These are phyloP conservation scores for Hypsopygia costalis DNA, from an alignment of 2,888 invertebrate genomes.

Conservation along the genomic window DNA sequence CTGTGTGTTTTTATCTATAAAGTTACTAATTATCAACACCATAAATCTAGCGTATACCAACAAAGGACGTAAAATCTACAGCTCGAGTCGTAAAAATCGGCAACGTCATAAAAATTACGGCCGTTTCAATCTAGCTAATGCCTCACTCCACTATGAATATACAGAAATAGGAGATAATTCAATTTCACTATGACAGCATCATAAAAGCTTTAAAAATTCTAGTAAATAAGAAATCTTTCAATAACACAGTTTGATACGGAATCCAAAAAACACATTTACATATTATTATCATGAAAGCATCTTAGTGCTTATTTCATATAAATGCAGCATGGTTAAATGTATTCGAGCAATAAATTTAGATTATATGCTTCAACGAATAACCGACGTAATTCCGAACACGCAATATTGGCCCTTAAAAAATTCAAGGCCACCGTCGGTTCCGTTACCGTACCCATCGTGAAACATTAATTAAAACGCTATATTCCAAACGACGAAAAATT, in stretches of 20 bases:
- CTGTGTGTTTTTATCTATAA: neutral
- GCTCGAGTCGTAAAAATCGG: constrained; percentile 8
- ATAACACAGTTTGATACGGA: constrained; percentile 8
- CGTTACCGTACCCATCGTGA: constrained; percentile 7
- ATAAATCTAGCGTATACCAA: neutral
- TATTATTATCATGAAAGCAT: constrained; percentile 14
- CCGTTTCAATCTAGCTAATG: constrained; percentile 9
- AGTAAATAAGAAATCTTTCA: constrained; percentile 8
- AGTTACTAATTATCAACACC: neutral
- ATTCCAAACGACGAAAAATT: constrained; percentile 7
- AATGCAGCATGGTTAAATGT: constrained; percentile 22
- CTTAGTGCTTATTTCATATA: constrained; percentile 14
- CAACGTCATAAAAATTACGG: constrained; percentile 9
- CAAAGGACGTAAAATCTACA: neutral
- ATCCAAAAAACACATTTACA: constrained; percentile 5
- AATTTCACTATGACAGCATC: constrained; percentile 9
- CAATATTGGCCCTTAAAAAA: constrained; percentile 19
- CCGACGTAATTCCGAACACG: constrained; percentile 17
- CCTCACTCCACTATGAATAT: constrained; percentile 4
- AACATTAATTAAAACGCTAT: constrained; percentile 15
- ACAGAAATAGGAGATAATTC: constrained; percentile 9
- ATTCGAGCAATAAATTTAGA: constrained; percentile 29
- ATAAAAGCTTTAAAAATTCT: constrained; percentile 6
- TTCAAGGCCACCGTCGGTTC: constrained; percentile 22
- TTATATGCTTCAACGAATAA: constrained; percentile 26